Conservation (phyloP, 2,113 vertebrate species). For the Tachuris rubrigastra region DNA sequence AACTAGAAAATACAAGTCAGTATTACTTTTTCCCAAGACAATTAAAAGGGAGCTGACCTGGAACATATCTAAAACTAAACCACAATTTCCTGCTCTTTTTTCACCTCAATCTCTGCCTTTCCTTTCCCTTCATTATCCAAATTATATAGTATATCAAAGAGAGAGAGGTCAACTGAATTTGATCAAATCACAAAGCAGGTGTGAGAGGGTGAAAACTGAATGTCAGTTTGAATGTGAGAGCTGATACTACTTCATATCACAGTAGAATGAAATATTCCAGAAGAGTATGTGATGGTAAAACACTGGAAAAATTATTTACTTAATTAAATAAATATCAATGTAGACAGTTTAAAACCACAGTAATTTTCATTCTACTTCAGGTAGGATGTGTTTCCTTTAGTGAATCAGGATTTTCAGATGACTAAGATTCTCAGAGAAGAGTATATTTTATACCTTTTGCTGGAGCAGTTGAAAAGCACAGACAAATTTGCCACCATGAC, state of each 20-base stretch:
- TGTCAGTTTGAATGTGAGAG: neutral
- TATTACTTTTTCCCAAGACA: neutral
- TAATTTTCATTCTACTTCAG: neutral
- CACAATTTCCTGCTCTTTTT: neutral
- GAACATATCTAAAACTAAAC: neutral
- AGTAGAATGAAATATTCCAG: neutral
- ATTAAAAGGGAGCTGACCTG: neutral
- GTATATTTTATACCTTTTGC: neutral
- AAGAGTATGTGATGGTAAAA: neutral
- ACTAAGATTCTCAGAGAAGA: neutral
- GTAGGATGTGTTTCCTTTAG: neutral
- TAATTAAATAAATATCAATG: neutral
- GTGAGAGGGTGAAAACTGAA: neutral
- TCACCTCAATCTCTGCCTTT: neutral
- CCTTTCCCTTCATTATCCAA: neutral
- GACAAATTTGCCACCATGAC: neutral
- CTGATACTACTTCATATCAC: neutral
- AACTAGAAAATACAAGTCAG: neutral
- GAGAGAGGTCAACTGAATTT: neutral
- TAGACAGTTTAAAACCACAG: neutral
- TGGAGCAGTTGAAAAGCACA: neutral
- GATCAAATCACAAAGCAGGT: neutral
- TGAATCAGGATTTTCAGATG: neutral
- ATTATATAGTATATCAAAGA: neutral
- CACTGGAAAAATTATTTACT: neutral